Conservation (phyloP, 2,113 vertebrate species). For the Anarrhichthys ocellatus region DNA sequence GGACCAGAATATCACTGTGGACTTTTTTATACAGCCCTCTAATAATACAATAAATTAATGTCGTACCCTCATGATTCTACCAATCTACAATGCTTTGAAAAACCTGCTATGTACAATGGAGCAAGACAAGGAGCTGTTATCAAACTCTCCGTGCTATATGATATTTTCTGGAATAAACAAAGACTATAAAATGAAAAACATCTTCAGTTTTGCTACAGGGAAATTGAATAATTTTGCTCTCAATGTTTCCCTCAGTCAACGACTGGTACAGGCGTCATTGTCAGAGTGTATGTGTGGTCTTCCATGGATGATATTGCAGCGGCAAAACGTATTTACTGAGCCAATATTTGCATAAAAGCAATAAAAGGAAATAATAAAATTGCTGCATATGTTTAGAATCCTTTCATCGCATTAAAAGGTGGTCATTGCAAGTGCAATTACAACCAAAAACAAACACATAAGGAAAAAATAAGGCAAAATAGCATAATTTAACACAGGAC, state of each 20-base stretch:
- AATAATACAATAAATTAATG: slow-evolving; percentile 36
- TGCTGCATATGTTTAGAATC: slow-evolving; percentile 58
- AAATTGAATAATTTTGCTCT: slow-evolving; percentile 16
- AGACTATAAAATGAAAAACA: slow-evolving; percentile 49
- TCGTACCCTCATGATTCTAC: background rate
- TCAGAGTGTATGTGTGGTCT: background rate
- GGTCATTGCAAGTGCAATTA: slow-evolving; percentile 21
- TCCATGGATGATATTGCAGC: background rate
- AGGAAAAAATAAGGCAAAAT: background rate
- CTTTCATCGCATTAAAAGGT: slow-evolving; percentile 15
- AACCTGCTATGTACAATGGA: slow-evolving; percentile 60
- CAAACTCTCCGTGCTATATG: background rate
- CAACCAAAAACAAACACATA: background rate
- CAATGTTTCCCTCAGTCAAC: background rate
- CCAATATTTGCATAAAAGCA: slow-evolving; percentile 16
- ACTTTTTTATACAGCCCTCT: slow-evolving; percentile 51
- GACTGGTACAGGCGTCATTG: background rate
- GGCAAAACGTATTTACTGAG: background rate
- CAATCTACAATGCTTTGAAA: slow-evolving; percentile 30
- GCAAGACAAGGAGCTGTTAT: slow-evolving; percentile 8
- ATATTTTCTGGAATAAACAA: slow-evolving; percentile 34
- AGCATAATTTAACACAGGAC: background rate
- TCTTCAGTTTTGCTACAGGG: slow-evolving; percentile 54
- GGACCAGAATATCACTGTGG: slow-evolving; percentile 39
- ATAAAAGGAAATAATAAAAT: slow-evolving; percentile 3